Base-by-base conservation (phyloP, 2,797 vertebrate genomes). In the Neostethus bicornis region DNA sequence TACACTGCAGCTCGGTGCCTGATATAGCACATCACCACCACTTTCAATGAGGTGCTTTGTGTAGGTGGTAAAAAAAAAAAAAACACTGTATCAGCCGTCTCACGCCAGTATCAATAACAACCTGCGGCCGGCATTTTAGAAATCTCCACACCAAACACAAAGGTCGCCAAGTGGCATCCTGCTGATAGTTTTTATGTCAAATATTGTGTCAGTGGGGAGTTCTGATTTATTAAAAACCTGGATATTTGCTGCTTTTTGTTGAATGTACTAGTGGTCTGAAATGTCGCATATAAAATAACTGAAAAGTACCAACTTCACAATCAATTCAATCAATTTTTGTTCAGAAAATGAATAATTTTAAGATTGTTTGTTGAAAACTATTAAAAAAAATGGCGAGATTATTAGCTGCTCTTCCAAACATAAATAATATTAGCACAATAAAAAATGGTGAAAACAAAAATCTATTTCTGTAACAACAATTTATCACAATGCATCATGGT, bases 31-130 rank as follows among this genome's bases (percentile, higher is more conserved):
- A 49, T 23, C 26, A 28, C 57, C 13, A 71, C 1, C 39, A 42
- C 28, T 34, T 25, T 3, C 11, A 38, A 34, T 41, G 9, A 16
- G 20, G 54, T 29, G 11, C 46, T 20, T 42, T 58, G 39, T 42
- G 23, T 39, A 52, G 19, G 32, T 53, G 50, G 47, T 49, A 32
- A 21, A 42, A 29, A 52, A n/a, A n/a, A n/a, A n/a, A n/a, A n/a
- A n/a, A n/a, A n/a, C n/a, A n/a, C n/a, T n/a, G n/a, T n/a, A 54
- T 49, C 57, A 28, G 42, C 47, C 57, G 48, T 49, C 12, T 39
- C 34, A 64, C 11, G 19, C 16, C 52, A n/a, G 61, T 21, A 59
- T 68, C 25, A 67, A 28, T 56, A 76, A 52, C 66, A 73, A 62
- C 74, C 69, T 43, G 47, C 26, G 70, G 73, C 58, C 41, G 53